Evolutionary conservation across 2,113 vertebrate species (phyloP), one percentile per base, ranked within the genome.

Genomic region (Nyctereutes procyonoides): DNA sequence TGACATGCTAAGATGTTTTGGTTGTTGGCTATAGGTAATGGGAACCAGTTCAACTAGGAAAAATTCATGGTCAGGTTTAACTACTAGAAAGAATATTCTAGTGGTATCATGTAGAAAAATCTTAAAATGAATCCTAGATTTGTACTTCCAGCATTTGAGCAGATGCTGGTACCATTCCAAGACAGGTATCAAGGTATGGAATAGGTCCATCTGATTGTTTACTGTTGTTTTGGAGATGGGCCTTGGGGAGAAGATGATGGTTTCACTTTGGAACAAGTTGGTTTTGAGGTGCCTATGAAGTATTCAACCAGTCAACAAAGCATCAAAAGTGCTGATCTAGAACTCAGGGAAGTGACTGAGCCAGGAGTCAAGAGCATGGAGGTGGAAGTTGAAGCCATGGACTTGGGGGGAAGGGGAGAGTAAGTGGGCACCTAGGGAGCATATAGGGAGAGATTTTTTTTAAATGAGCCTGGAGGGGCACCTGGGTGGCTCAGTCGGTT

Each of bases 261-360:
- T 88, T 93, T 88, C 48, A 84, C 53, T 83, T 71, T 60, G 69
- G 48, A 28, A 58, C 8, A 85, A 55, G 62, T 65, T 90, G 58
- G 16, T 65, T 96, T 89, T 88, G 81, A 87, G 90, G 30, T 67
- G 30, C 48, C 71, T 65, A 56, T 87, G 77, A 96, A 87, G 43
- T 69, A 92, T 63, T 91, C 38, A 96, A 19, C 62, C 43, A 89
- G 60, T 55, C 74, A 95, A 38, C 85, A 77, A 20, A n/a, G 74
- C 20, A 82, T 63, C 63, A 85, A 58, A 93, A 90, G 82, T 58
- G 14, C 67, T 88, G 30, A 4, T 51, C 28, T 74, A 82, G 48
- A 84, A 79, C 51, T 83, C 63, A 84, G 63, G 6, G 53, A 69
- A 51, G 26, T 48, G 17, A 35, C 60, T 48, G 26, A 73, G 19